Conservation (phyloP, 2,113 vertebrate genomes). For the Eulacestoma nigropectus region DNA sequence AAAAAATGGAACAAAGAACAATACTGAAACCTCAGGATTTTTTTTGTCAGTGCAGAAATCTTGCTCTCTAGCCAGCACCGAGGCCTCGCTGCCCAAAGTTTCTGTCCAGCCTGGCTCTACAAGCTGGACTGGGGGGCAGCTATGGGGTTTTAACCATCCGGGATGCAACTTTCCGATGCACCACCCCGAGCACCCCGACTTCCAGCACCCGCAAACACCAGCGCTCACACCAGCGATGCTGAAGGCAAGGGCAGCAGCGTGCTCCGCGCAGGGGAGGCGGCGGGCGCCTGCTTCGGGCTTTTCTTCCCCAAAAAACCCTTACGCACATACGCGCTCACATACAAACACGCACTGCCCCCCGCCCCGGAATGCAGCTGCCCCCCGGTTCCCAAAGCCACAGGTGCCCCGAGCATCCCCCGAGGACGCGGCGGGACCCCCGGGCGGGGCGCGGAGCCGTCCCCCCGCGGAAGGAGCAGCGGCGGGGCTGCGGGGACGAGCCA, state of each 20-base stretch:
- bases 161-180: background rate
- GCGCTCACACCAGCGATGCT: background rate
- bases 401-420: background rate
- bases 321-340: accelerated
- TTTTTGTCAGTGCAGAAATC: background rate
- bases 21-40: background rate
- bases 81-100: conserved; percentile 24
- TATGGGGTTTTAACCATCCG: accelerated
- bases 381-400: background rate
- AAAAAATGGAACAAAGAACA: background rate
- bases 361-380: background rate
- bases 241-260: background rate
- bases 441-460: background rate
- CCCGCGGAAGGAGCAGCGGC: background rate
- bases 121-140: background rate
- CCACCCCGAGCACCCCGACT: background rate
- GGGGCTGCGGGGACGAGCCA: background rate
- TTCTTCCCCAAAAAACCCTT: accelerated
- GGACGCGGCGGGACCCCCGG: background rate
- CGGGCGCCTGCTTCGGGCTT: background rate
- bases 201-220: background rate
- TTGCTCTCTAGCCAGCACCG: background rate
- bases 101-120: background rate
- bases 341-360: background rate
- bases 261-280: background rate